phyloP scores from a whole-genome alignment of 2,888 invertebrate species.

The Myopa tessellatipennis region DNA sequence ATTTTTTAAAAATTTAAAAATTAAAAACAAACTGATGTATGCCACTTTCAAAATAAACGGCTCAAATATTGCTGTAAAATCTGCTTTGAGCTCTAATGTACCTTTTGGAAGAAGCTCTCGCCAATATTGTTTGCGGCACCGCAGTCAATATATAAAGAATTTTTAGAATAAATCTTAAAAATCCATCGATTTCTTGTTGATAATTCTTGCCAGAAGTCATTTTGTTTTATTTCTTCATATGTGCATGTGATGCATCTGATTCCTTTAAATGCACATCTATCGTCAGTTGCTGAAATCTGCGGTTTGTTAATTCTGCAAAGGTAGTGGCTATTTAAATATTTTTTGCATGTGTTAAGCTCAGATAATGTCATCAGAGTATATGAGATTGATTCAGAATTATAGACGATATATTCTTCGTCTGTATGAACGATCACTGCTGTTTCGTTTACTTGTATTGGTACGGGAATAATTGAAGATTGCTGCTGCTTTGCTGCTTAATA shows the following conservation, averaged over 20 bases:
- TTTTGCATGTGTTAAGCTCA: background rate
- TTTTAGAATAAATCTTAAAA: background rate
- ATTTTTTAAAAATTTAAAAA: too few relatives aligned
- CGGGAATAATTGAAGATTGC: background rate
- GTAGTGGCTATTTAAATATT: background rate
- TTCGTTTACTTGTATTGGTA: background rate
- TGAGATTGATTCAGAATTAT: background rate
- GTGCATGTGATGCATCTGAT: background rate
- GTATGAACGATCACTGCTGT: background rate
- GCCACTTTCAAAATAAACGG: too few relatives aligned
- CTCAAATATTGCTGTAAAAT: background rate
- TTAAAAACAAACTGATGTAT: too few relatives aligned
- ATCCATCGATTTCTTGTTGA: background rate
- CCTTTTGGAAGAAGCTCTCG: background rate
- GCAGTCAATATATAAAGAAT: background rate
- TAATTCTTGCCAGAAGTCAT: background rate
- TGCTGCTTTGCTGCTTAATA: conserved; percentile 23
- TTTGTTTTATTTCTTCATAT: background rate
- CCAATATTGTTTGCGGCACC: background rate
- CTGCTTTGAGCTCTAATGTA: background rate
- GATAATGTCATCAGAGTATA: background rate
- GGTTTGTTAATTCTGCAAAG: background rate
- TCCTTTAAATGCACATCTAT: background rate
- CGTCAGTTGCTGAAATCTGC: background rate
- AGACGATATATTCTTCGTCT: background rate